Conservation (phyloP, 2,113 vertebrate species). For the Nesoenas mayeri region DNA sequence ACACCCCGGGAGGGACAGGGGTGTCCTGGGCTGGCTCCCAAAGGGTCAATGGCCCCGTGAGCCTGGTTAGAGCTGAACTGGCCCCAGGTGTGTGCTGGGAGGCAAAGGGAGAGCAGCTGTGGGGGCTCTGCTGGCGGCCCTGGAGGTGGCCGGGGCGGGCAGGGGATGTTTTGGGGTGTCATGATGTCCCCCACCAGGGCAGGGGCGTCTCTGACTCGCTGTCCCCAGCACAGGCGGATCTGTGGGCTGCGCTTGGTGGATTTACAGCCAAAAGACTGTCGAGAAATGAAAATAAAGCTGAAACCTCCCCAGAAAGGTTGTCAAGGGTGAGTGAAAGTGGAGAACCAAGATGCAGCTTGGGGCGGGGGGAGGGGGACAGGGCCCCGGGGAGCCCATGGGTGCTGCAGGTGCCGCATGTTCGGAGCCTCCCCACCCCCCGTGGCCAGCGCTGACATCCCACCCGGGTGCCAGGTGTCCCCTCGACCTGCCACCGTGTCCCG, state of each 20-base stretch:
- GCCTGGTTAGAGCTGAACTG: background rate
- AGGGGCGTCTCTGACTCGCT: too few species aligned
- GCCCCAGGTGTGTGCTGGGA: background rate
- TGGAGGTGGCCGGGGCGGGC: background rate
- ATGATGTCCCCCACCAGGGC: too few species aligned
- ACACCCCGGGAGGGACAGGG: too few species aligned
- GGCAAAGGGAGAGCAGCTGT: background rate
- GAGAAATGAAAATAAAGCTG: background rate
- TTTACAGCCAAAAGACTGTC: background rate
- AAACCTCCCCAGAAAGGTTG: accelerated
- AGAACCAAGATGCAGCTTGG: background rate
- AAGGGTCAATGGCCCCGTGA: background rate
- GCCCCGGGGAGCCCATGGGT: background rate
- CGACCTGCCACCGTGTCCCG: accelerated
- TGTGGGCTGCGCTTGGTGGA: background rate
- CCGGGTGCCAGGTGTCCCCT: background rate
- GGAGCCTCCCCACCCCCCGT: too few species aligned
- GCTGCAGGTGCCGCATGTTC: background rate
- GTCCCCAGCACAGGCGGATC: background rate
- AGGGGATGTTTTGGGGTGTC: background rate
- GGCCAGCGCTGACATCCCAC: background rate
- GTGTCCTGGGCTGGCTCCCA: background rate
- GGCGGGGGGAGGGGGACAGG: background rate
- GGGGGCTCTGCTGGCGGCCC: background rate
- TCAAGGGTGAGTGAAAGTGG: background rate